Percentiles rank a stretch among this genome's conserved stretches.
Conservation (phyloP, 2,888 invertebrate genomes). For the Caenorhabditis sp. region DNA sequence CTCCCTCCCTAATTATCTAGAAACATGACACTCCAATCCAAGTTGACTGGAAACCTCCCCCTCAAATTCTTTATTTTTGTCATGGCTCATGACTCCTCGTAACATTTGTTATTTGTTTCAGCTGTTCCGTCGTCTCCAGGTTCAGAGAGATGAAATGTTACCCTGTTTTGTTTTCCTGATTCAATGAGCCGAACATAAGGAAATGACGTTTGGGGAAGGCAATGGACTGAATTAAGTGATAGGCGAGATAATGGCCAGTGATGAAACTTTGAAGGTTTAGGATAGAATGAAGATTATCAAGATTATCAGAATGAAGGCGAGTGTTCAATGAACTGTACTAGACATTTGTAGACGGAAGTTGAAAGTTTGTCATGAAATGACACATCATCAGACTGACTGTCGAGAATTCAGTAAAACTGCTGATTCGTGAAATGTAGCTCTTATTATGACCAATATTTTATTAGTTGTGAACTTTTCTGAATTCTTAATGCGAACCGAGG, state of each 20-base stretch:
- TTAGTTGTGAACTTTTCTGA: too few species aligned
- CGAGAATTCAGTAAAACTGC: too few species aligned
- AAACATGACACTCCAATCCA: not conserved
- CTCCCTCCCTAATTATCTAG: not conserved
- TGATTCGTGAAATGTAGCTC: too few species aligned
- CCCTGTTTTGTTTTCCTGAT: too few species aligned
- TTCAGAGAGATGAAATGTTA: not conserved
- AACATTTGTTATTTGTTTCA: slow-evolving; percentile 2
- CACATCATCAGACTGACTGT: too few species aligned
- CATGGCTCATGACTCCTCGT: not conserved
- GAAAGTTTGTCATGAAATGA: too few species aligned
- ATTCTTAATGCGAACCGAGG: too few species aligned
- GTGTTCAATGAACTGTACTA: not conserved
- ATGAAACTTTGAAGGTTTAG: not conserved
- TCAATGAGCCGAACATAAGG: too few species aligned
- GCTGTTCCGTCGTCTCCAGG: slow-evolving; percentile 4
- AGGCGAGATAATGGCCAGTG: not conserved
- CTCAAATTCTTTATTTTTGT: not conserved
- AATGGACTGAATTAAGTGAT: not conserved
- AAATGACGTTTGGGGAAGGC: not conserved
- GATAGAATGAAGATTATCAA: not conserved
- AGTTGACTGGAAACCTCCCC: not conserved
- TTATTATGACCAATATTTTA: too few species aligned
- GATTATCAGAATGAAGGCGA: not conserved
- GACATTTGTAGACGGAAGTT: not conserved